phyloP scores from a whole-genome alignment of 1,140 invertebrate genomes.

The Neoseiulus cucumeris region DNA sequence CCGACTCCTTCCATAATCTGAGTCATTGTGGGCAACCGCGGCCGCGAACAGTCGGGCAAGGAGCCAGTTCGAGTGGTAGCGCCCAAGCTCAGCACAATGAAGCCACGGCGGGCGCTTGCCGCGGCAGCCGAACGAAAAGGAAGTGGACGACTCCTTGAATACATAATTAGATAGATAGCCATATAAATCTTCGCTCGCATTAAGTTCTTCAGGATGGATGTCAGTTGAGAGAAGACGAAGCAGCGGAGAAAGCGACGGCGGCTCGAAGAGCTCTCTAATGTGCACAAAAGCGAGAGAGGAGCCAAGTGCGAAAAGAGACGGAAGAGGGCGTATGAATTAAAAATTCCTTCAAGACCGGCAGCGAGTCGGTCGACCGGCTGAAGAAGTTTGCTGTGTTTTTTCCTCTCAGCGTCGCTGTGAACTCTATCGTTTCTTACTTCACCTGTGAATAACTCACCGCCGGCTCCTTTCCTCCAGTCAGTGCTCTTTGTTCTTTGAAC shows the following conservation, averaged over 20 bases:
- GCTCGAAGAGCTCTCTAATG: too few relatives aligned
- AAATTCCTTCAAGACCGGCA: background rate
- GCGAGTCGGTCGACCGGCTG: background rate
- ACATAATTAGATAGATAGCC: constrained; percentile 11
- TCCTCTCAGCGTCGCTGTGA: too few relatives aligned
- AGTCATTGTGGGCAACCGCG: background rate
- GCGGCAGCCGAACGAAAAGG: too few relatives aligned
- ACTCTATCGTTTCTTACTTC: too few relatives aligned
- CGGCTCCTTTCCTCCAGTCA: too few relatives aligned
- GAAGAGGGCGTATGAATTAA: constrained; percentile 7
- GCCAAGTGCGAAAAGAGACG: background rate
- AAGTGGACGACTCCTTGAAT: background rate
- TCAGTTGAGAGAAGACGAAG: background rate
- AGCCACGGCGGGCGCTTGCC: too few relatives aligned
- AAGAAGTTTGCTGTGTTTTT: background rate
- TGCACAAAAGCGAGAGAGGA: too few relatives aligned
- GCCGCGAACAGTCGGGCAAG: background rate
- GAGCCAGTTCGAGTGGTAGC: background rate
- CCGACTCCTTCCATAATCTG: background rate
- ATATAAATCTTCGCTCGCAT: constrained; percentile 7
- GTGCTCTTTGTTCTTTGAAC: too few relatives aligned
- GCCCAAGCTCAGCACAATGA: too few relatives aligned
- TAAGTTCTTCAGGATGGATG: background rate
- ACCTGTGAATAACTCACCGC: constrained; percentile 9
- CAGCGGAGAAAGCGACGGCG: background rate